Conservation (phyloP, 2,797 vertebrate species). For the Acanthis flammea region DNA sequence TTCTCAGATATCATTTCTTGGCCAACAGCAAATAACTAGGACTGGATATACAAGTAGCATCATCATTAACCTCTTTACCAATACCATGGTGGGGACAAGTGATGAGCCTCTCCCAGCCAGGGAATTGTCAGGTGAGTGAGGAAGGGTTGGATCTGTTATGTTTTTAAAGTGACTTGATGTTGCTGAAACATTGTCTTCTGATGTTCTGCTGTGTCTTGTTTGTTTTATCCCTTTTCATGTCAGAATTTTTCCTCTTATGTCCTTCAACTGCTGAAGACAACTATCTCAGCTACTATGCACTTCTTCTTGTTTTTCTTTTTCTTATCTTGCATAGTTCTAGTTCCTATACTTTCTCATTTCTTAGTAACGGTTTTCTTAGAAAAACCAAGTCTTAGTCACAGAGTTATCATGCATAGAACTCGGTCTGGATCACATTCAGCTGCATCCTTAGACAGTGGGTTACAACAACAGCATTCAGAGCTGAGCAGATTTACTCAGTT, state of each 20-base stretch:
- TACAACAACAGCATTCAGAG: neutral
- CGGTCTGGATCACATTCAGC: neutral
- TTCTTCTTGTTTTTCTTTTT: neutral
- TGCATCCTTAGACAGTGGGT: neutral
- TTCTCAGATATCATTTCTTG: neutral
- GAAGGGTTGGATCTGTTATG: neutral
- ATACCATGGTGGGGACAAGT: rapidly evolving
- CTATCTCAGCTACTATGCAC: neutral
- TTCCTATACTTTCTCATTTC: neutral
- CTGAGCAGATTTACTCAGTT: neutral
- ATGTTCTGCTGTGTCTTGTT: neutral
- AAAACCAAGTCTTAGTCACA: neutral
- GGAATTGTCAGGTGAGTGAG: neutral
- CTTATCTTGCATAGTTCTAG: neutral
- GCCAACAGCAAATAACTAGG: neutral
- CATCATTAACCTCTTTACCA: neutral
- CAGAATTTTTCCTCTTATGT: neutral
- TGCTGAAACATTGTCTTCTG: neutral
- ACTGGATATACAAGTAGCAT: neutral
- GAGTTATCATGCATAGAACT: neutral
- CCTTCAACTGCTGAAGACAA: neutral
- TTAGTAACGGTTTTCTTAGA: neutral
- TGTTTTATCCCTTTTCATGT: neutral
- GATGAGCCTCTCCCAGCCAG: neutral
- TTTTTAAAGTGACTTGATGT: neutral